Evolutionary conservation across 2,888 invertebrate species (phyloP).

Genomic region (Ernsta delagoae): DNA sequence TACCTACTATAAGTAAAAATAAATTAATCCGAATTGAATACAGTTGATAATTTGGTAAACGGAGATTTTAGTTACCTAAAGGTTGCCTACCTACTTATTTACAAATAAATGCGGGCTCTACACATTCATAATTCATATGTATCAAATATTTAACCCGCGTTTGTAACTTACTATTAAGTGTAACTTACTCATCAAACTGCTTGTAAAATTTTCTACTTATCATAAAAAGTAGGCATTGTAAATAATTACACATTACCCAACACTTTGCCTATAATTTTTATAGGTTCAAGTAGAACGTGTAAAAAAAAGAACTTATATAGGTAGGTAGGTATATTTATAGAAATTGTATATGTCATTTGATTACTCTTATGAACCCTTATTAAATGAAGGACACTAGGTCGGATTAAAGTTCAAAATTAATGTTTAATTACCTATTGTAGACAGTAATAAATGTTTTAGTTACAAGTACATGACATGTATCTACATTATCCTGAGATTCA

Average conservation of each 20-base stretch:
- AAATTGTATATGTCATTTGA: too few species aligned
- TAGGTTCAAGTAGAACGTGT: slow-evolving; percentile 29
- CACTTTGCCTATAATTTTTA: slow-evolving; percentile 35
- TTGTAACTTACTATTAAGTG: too few species aligned
- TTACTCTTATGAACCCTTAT: neutral
- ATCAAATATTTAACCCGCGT: too few species aligned
- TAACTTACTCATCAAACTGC: too few species aligned
- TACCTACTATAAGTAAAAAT: neutral
- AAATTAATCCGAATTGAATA: neutral
- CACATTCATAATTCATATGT: too few species aligned
- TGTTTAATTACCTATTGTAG: too few species aligned
- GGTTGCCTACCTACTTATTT: too few species aligned
- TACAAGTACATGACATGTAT: slow-evolving; percentile 34
- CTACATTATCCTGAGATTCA: slow-evolving; percentile 60
- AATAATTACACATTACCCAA: slow-evolving; percentile 27
- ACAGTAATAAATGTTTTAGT: slow-evolving; percentile 27
- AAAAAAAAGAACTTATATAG: slow-evolving; percentile 16
- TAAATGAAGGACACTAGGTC: too few species aligned
- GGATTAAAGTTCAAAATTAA: too few species aligned
- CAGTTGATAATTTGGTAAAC: too few species aligned
- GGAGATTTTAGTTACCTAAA: too few species aligned
- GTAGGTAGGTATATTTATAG: neutral
- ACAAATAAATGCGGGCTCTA: too few species aligned
- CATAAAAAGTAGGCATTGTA: slow-evolving; percentile 14
- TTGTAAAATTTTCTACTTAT: slow-evolving; percentile 25